Conservation (phyloP, 2,888 invertebrate species). For the Leucoma salicis region DNA sequence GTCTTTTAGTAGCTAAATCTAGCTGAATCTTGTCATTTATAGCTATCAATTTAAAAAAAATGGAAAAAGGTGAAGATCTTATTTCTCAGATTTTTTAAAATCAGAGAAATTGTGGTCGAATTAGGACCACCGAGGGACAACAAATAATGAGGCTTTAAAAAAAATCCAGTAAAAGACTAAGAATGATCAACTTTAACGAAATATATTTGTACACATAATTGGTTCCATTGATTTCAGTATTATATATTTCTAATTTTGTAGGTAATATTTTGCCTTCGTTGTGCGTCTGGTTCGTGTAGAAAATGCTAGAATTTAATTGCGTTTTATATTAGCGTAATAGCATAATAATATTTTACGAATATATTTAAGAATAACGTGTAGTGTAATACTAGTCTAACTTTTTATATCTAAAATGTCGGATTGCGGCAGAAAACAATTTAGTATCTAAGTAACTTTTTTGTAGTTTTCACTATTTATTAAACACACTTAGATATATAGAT, state of each 20-base stretch:
- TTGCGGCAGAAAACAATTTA: background rate
- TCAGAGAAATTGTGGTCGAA: too few species aligned
- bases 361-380: constrained; percentile 17
- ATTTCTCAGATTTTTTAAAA: too few species aligned
- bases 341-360: constrained; percentile 22
- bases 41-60: too few species aligned
- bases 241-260: constrained; percentile 7
- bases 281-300: constrained; percentile 14
- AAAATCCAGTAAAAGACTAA: too few species aligned
- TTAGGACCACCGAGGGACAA: too few species aligned
- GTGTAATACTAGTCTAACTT: constrained; percentile 34
- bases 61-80: too few species aligned
- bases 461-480: background rate
- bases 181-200: too few species aligned
- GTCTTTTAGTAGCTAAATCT: too few species aligned
- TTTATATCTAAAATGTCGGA: constrained; percentile 6
- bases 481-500: background rate
- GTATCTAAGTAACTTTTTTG: background rate
- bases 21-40: too few species aligned
- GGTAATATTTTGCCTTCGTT: background rate
- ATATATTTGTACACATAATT: background rate
- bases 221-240: constrained; percentile 23
- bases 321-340: constrained; percentile 14
- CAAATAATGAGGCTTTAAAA: too few species aligned
- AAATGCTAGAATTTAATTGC: constrained; percentile 19